Percentiles rank a stretch among this genome's conserved stretches.
phyloP scores from a whole-genome alignment of 2,797 vertebrate genomes.

The Gadopsis marmoratus region DNA sequence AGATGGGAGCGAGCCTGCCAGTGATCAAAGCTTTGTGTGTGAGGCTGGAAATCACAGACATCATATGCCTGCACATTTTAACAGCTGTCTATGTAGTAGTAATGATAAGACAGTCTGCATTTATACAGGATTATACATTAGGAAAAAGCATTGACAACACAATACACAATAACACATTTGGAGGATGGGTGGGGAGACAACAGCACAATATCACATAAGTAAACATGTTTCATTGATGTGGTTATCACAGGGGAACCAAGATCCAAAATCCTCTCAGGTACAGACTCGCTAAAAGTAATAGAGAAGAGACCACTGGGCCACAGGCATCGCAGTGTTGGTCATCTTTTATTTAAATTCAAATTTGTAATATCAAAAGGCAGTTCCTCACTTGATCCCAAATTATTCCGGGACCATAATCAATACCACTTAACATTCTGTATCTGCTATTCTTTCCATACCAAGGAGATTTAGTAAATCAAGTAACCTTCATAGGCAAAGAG shows the following conservation, averaged over 20 bases:
- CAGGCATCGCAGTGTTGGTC: neutral
- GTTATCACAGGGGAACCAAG: neutral
- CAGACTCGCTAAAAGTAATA: neutral
- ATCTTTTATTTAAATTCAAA: constrained; percentile 16
- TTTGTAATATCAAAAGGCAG: neutral
- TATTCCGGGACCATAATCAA: neutral
- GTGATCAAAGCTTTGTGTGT: constrained; percentile 49
- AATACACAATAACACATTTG: neutral
- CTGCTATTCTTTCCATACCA: neutral
- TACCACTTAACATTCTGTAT: neutral
- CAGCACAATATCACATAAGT: neutral
- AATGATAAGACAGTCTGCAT: constrained; percentile 4
- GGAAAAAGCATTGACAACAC: neutral
- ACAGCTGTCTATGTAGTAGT: constrained; percentile 19
- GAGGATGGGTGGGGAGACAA: neutral
- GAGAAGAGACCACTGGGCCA: neutral
- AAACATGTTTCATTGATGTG: neutral
- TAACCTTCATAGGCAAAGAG: neutral
- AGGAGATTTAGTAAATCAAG: neutral
- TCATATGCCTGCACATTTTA: constrained; percentile 15
- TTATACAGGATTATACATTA: neutral
- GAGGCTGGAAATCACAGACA: constrained; percentile 49
- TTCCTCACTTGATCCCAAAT: neutral
- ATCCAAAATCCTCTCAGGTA: neutral
- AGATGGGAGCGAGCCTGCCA: constrained; percentile 18